Evolutionary conservation across 2,888 invertebrate species (phyloP), one percentile per base, ranked within the genome.

Genomic region (Colletes collaris): DNA sequence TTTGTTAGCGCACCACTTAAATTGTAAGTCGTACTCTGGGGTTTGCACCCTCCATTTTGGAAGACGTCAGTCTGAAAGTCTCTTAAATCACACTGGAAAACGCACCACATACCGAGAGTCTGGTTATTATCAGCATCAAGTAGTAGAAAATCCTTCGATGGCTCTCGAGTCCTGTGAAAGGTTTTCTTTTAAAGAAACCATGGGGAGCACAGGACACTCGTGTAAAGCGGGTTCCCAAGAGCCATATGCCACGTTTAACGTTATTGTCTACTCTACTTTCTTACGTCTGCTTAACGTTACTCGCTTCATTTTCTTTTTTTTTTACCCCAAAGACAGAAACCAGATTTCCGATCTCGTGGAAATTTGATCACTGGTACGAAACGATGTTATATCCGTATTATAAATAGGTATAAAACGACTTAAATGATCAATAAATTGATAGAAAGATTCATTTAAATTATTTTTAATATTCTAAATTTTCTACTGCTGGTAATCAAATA

Each of bases 51-150:
- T 27, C 27, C 27, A 27, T 27, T 27, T 27, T 27, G 2, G 27
- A 27, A 27, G 27, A 27, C 27, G 2, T 27, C 2, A 27, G 27
- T 27, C 27, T 27, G 27, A 27, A 27, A 27, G 27, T 27, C 27
- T 27, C 27, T 27, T 27, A 27, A 27, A 27, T 27, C 27, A 27
- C 27, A 27, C 40, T 7, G 40, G 40, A 7, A 40, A 40, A 40
- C 40, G 40, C 40, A 40, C 27, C 27, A 27, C 27, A 27, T 4
- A 40, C n/a, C 13, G 27, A 0, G 53, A 4, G 13, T 58, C 62
- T 80, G 80, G 74, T 74, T 74, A 69, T 69, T 74, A 62, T 80
- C 74, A 65, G 13, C 64, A 35, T 40, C 50, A 68, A 60, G 68
- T 52, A 46, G 11, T 60, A 64, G 72, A 63, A 73, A 68, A 67